Base-by-base conservation (phyloP, 2,797 vertebrate species). In the Spinibarbus caldwelli region DNA sequence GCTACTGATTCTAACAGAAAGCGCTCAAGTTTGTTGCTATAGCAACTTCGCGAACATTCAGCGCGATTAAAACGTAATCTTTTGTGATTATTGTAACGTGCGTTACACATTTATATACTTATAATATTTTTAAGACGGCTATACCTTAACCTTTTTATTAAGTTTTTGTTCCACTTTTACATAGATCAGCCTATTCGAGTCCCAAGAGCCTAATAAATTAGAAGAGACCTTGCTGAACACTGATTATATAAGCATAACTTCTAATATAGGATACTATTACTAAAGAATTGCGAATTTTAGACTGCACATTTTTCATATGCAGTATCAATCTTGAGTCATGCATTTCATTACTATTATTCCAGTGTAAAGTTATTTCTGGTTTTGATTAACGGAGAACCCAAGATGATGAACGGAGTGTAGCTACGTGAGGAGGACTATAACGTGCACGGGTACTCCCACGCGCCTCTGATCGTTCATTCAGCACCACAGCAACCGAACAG, bases 401-500 rank as follows among this genome's bases (percentile, higher is more conserved):
- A 34, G 36, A 21, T n/a, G n/a, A n/a, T 78, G 36, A 84, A 31
- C 38, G 15, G 26, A 68, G 47, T 29, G 45, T 5, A 15, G 34
- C 2, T 68, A 78, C 83, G 75, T 34, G 64, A 78, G 47, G 62
- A 45, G 66, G 41, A 45, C 49, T 64, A 72, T 38, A 62, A 49
- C 68, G 52, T 62, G 68, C 80, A 23, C 67, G 21, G 71, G 19
- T 89, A 78, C 90, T 91, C 93, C 92, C 84, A 89, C 93, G 90
- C 92, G 84, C 83, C 83, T 66, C 77, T 82, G 89, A 26, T 89
- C 90, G 72, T 86, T 90, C 86, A 88, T 91, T 95, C 95, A 95
- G 95, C 95, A 95, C 95, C 95, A 90, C 87, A 87, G 91, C 92
- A 73, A 72, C 89, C 91, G 95, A 93, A 95, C 94, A 96, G 95